phyloP scores from a whole-genome alignment of 2,113 vertebrate genomes.

The Hemiprocne comata region DNA sequence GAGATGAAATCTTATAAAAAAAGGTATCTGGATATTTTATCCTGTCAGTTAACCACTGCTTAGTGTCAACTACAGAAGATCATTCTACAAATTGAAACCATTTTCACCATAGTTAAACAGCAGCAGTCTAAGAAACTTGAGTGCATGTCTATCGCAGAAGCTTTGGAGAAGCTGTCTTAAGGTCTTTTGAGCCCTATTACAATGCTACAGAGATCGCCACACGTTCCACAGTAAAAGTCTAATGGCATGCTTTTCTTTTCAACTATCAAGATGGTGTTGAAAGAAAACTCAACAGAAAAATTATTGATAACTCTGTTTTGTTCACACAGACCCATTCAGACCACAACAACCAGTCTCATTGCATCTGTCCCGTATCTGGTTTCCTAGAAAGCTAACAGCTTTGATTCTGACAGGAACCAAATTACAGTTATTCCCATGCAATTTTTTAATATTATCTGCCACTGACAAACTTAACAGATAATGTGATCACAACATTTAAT shows the following conservation, averaged over 20 bases:
- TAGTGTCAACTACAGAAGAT: not conserved
- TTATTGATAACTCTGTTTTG: not conserved
- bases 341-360: not conserved
- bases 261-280: not conserved
- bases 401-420: constrained; percentile 4
- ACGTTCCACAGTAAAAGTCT: not conserved
- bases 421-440: not conserved
- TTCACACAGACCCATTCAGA: not conserved
- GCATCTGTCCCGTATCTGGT: not conserved
- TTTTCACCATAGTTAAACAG: not conserved
- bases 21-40: not conserved
- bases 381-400: not conserved
- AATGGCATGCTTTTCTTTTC: not conserved
- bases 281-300: not conserved
- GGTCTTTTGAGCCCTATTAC: not conserved
- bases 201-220: not conserved
- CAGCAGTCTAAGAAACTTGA: not conserved
- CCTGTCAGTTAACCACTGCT: not conserved
- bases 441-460: not conserved
- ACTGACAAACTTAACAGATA: not conserved
- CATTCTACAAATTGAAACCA: not conserved
- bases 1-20: not conserved
- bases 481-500: not conserved
- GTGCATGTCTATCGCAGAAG: not conserved
- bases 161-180: not conserved